Evolutionary conservation across 2,888 invertebrate species (phyloP).

Genomic region (Mactromeris polynyma): DNA sequence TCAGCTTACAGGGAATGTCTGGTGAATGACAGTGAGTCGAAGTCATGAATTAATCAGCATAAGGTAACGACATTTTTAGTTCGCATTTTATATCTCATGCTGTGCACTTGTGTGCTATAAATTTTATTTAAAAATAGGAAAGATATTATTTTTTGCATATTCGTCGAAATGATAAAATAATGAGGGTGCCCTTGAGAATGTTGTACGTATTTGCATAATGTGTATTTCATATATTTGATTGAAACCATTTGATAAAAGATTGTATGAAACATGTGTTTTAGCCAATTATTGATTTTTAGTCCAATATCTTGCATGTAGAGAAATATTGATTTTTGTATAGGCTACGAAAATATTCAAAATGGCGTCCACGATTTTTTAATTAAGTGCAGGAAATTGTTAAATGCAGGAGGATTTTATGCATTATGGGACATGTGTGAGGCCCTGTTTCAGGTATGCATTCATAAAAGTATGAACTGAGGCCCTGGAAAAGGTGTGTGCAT

Average conservation of each 20-base stretch:
- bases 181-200: neutral
- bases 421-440: neutral
- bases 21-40: neutral
- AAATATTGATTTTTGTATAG: constrained; percentile 54
- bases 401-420: neutral
- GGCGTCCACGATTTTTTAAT: constrained; percentile 34
- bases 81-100: neutral
- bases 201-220: neutral
- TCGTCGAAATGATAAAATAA: constrained; percentile 5
- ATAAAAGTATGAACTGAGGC: neutral
- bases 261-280: constrained; percentile 4
- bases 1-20: neutral
- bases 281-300: constrained; percentile 46
- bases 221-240: neutral
- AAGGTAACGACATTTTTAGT: neutral
- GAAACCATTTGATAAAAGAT: neutral
- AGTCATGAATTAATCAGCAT: neutral
- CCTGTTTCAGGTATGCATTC: neutral
- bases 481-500: neutral
- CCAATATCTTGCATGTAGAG: constrained; percentile 8
- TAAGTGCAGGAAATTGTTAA: constrained; percentile 19
- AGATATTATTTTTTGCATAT: constrained; percentile 20
- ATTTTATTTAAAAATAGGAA: constrained; percentile 29
- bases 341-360: constrained; percentile 56
- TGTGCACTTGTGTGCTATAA: constrained; percentile 15